These are phyloP conservation scores for Troilus luridus DNA, from an alignment of 2,888 invertebrate genomes.

Conservation along the genomic window DNA sequence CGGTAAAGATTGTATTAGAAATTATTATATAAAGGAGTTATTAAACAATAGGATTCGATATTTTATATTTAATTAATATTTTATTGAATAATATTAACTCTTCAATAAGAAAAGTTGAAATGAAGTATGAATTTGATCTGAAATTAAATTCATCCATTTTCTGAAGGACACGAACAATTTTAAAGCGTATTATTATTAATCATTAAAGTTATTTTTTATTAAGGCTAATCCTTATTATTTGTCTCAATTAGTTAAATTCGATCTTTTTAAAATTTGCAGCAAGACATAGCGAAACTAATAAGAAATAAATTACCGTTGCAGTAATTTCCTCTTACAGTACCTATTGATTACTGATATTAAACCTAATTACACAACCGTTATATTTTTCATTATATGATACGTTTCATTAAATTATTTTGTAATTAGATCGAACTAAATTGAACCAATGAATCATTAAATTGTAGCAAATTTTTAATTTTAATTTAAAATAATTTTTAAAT, in stretches of 20 bases:
- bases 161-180: neutral
- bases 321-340: neutral
- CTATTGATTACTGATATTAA: slow-evolving; percentile 1
- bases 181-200: neutral
- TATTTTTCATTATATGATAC: neutral
- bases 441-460: neutral
- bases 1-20: too few relatives aligned
- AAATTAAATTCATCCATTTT: neutral
- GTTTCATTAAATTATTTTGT: neutral
- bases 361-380: neutral
- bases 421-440: neutral
- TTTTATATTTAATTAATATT: too few relatives aligned
- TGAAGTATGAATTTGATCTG: neutral
- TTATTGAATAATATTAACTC: too few relatives aligned
- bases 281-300: neutral
- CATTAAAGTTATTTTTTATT: neutral
- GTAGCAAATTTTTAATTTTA: too few relatives aligned
- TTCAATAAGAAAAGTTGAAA: too few relatives aligned
- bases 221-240: neutral
- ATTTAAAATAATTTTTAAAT: too few relatives aligned
- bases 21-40: too few relatives aligned
- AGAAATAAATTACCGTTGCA: slow-evolving; percentile 13
- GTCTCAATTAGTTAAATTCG: neutral
- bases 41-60: too few relatives aligned
- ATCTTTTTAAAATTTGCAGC: neutral